Evolutionary conservation across 2,113 vertebrate species (phyloP).

Genomic region (Alosa alosa): DNA sequence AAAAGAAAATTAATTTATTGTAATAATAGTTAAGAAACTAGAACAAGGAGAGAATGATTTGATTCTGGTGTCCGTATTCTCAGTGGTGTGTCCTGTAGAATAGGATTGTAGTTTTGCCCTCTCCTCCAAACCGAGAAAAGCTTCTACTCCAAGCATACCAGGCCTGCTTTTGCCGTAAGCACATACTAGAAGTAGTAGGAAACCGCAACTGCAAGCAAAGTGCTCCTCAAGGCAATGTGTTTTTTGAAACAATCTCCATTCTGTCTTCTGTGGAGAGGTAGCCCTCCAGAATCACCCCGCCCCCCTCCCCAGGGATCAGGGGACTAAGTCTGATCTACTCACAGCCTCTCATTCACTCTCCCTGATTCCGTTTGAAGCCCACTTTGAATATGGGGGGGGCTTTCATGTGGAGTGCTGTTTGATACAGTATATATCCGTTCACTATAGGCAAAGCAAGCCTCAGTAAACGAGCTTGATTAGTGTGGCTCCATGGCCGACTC

Average conservation of each 20-base stretch:
- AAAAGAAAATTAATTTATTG: no score
- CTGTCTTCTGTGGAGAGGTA: not conserved
- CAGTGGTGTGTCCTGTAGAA: no score
- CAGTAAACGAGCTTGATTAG: constrained; percentile 37
- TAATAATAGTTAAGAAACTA: no score
- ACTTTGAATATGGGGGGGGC: not conserved
- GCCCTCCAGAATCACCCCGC: not conserved
- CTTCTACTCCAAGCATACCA: not conserved
- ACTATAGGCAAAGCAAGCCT: constrained; percentile 22
- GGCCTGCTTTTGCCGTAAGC: not conserved
- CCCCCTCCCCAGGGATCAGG: not conserved
- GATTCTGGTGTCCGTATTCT: no score
- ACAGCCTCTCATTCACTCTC: not conserved
- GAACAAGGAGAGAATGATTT: no score
- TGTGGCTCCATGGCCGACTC: constrained; percentile 28
- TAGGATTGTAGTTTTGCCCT: not conserved
- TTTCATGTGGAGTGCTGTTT: constrained; percentile 27
- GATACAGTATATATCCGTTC: constrained; percentile 20
- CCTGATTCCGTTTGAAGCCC: not conserved
- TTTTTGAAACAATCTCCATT: not conserved
- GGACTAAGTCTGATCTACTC: not conserved
- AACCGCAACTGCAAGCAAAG: not conserved
- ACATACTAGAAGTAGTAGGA: not conserved
- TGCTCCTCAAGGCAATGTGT: not conserved
- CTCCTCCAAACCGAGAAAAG: not conserved